phyloP scores from a whole-genome alignment of 2,888 invertebrate genomes.

The Argyra leucocephala region DNA sequence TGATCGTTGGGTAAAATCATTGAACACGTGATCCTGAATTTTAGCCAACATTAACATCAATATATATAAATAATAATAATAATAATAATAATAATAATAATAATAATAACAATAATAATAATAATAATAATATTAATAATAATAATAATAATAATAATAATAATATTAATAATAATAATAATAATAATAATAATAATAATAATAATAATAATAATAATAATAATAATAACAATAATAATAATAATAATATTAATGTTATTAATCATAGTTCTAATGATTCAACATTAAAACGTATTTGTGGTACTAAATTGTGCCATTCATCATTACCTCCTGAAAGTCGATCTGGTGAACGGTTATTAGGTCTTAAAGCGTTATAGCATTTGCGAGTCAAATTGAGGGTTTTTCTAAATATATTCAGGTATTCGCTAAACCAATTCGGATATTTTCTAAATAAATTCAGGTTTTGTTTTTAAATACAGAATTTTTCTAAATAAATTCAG shows the following conservation, averaged over 20 bases:
- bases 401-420: constrained; percentile 34
- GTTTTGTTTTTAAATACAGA: too few species aligned
- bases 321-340: constrained; percentile 41
- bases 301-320: constrained; percentile 25
- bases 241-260: constrained; percentile 40
- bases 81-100: too few species aligned
- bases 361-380: constrained; percentile 38
- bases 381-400: too few species aligned
- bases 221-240: constrained; percentile 25
- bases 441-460: too few species aligned
- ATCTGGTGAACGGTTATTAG: constrained; percentile 42
- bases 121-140: too few species aligned
- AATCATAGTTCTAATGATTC: constrained; percentile 30
- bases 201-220: too few species aligned
- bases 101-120: too few species aligned
- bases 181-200: too few species aligned
- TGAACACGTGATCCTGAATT: constrained; percentile 58
- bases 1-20: constrained; percentile 61
- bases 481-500: too few species aligned
- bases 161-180: too few species aligned
- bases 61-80: constrained; percentile 32
- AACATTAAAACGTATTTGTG: constrained; percentile 31
- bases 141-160: too few species aligned
- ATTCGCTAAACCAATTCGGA: too few species aligned
- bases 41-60: constrained; percentile 57